phyloP scores from a whole-genome alignment of 2,797 vertebrate genomes.

The Chromobotia macracanthus region DNA sequence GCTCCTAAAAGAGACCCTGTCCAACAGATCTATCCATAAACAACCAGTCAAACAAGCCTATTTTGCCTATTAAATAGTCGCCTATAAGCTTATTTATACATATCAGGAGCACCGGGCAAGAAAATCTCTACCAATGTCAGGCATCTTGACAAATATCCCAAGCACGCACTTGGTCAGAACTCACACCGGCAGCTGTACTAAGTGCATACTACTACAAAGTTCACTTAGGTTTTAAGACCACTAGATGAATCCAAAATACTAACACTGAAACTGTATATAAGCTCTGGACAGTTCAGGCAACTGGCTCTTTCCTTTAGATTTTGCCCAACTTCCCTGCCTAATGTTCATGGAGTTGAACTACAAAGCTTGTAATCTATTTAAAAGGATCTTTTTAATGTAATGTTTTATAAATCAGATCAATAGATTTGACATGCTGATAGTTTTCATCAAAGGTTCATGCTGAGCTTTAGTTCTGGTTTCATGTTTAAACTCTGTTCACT shows the following conservation, averaged over 20 bases:
- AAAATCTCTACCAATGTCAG: conserved; percentile 72
- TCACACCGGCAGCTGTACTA: conserved; percentile 66
- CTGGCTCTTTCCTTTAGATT: neutral
- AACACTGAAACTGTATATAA: neutral
- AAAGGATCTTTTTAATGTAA: neutral
- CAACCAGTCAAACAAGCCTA: neutral
- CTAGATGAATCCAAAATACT: conserved; percentile 6
- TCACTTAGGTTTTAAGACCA: conserved; percentile 29
- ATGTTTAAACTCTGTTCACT: conserved; percentile 52
- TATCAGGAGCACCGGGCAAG: conserved; percentile 62
- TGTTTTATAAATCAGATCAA: conserved; percentile 25
- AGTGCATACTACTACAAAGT: conserved; percentile 54
- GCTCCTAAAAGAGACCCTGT: neutral
- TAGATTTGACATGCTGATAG: conserved; percentile 2
- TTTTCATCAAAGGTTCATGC: neutral
- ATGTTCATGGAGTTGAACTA: neutral
- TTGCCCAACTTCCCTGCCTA: neutral
- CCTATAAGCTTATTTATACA: conserved; percentile 13
- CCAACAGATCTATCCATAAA: neutral
- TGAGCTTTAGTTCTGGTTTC: conserved; percentile 7
- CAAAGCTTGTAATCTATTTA: neutral
- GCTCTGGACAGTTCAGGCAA: neutral
- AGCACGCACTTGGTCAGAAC: conserved; percentile 70
- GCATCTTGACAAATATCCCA: conserved; percentile 76
- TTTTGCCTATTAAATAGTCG: conserved; percentile 15